Evolutionary conservation across 2,113 vertebrate genomes (phyloP).

Genomic region (Stigmatopora nigra): DNA sequence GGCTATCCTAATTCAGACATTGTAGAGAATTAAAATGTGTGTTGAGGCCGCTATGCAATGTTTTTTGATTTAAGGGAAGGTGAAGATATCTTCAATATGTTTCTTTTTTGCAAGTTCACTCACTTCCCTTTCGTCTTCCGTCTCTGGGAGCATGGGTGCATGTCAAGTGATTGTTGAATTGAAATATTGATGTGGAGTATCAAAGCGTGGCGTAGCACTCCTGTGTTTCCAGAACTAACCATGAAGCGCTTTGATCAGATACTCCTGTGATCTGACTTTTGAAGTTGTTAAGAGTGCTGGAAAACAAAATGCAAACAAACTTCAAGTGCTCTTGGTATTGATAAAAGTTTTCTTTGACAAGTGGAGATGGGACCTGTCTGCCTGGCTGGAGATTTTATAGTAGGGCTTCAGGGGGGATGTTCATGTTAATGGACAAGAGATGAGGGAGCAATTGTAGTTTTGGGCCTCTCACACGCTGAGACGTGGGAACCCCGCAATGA

Average conservation of each 20-base stretch:
- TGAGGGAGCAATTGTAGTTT: conserved; percentile 51
- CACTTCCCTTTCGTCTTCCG: conserved; percentile 60
- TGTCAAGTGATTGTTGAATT: conserved; percentile 80
- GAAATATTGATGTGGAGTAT: conserved; percentile 82
- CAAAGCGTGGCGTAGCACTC: conserved; percentile 76
- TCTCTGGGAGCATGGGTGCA: conserved; percentile 71
- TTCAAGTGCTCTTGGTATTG: conserved; percentile 76
- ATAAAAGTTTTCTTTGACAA: conserved; percentile 77
- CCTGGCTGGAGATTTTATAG: conserved; percentile 51
- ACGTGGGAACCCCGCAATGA: conserved; percentile 22
- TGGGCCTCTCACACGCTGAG: conserved; percentile 20
- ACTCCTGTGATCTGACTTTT: conserved; percentile 80
- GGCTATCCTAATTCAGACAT: background rate
- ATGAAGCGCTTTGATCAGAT: conserved; percentile 77
- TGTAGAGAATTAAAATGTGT: background rate
- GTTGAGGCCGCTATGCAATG: background rate
- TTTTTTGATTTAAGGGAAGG: conserved; percentile 20
- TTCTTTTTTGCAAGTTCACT: conserved; percentile 32
- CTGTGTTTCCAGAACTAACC: conserved; percentile 78
- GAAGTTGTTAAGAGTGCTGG: conserved; percentile 79
- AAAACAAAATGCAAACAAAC: conserved; percentile 82
- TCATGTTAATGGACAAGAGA: conserved; percentile 63
- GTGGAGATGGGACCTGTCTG: conserved; percentile 60
- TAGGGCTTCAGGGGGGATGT: conserved; percentile 24
- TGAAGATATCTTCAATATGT: conserved; percentile 42